Percentiles rank a stretch among this genome's conserved stretches.
Evolutionary conservation across 2,113 vertebrate genomes (phyloP).

Genomic region (Falco punctatus): DNA sequence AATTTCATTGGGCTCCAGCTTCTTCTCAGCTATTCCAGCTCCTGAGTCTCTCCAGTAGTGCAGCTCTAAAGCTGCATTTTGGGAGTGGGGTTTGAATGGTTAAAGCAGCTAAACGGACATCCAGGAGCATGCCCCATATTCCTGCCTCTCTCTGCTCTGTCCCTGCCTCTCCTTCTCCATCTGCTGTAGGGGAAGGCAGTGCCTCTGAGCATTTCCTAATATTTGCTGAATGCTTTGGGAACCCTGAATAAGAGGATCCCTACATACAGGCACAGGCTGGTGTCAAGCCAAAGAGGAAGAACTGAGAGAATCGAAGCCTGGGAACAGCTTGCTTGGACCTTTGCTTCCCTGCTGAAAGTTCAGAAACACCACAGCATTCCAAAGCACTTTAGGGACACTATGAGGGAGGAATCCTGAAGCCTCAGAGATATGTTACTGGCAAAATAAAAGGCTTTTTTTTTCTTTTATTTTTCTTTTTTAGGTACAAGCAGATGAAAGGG

Average conservation of each 20-base stretch:
- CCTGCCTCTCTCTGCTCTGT: neutral
- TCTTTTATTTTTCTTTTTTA: neutral
- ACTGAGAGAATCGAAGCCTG: neutral
- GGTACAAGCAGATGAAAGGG: neutral
- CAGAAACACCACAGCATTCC: neutral
- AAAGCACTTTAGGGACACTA: neutral
- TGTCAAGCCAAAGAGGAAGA: neutral
- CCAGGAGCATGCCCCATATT: neutral
- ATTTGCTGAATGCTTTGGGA: neutral
- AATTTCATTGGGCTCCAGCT: neutral
- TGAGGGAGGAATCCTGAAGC: neutral
- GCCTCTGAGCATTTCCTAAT: neutral
- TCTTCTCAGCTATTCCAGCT: neutral
- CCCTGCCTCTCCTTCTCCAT: neutral
- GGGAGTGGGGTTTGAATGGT: neutral
- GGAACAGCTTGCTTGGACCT: neutral
- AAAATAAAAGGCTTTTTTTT: neutral
- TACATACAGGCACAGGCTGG: neutral
- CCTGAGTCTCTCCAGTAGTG: neutral
- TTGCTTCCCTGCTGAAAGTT: neutral
- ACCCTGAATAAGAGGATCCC: neutral
- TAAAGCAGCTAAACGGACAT: neutral
- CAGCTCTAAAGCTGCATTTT: neutral
- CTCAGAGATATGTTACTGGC: neutral
- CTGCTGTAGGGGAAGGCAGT: neutral